These are phyloP conservation scores for Peromyscus aztecus DNA, from an alignment of 2,797 vertebrate species.

Conservation along the genomic window DNA sequence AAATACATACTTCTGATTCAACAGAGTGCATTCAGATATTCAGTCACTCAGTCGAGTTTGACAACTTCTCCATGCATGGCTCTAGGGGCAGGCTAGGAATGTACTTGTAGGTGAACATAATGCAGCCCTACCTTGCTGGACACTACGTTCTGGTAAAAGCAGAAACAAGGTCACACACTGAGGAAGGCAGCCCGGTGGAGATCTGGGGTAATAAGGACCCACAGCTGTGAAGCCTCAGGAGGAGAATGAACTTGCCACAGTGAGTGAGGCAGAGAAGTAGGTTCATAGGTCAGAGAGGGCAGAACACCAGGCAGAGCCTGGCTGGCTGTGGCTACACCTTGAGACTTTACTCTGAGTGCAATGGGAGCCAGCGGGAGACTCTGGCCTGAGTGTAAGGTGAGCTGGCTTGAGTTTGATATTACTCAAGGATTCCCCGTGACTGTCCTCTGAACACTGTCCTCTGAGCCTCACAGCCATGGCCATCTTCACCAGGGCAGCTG, in stretches of 20 bases:
- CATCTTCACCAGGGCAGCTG: neutral
- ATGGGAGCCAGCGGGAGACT: neutral
- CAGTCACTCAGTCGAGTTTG: neutral
- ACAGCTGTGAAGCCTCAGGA: neutral
- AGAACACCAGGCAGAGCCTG: neutral
- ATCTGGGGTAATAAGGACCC: neutral
- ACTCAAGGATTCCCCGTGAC: neutral
- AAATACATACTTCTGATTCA: conserved; percentile 7
- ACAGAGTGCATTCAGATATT: neutral
- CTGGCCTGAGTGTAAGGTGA: neutral
- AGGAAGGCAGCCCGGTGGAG: neutral
- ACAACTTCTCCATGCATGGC: neutral
- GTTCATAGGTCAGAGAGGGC: neutral
- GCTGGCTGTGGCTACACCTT: neutral
- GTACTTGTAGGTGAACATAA: neutral
- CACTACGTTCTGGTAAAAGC: neutral
- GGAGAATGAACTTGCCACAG: neutral
- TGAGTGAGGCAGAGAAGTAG: neutral
- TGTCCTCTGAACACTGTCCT: neutral
- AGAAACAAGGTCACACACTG: neutral
- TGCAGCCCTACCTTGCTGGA: neutral
- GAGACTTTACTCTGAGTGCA: neutral
- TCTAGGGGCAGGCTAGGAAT: neutral
- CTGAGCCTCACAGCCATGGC: neutral
- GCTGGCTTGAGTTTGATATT: conserved; percentile 33